These are phyloP conservation scores for Contarinia nasturtii DNA, from an alignment of 1,140 invertebrate species.

Conservation along the genomic window DNA sequence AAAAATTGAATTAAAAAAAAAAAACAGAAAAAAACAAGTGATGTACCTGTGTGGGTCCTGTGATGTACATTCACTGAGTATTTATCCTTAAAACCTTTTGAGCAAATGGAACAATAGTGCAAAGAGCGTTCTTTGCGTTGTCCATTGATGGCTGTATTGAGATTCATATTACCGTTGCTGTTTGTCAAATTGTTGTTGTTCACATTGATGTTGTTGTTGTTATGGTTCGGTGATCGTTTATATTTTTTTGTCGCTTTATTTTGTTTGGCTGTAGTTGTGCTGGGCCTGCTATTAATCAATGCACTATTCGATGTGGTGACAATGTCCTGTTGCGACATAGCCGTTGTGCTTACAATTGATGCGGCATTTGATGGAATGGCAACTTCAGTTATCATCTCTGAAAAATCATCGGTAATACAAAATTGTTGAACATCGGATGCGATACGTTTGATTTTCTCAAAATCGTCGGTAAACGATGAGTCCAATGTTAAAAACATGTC, in stretches of 20 bases:
- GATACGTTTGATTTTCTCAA: conserved; percentile 52
- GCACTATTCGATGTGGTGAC: conserved; percentile 16
- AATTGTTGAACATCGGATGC: conserved; percentile 52
- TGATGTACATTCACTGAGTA: conserved; percentile 87
- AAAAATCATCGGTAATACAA: conserved; percentile 32
- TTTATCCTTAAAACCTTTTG: conserved; percentile 84
- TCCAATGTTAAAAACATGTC: conserved; percentile 52
- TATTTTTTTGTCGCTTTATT: conserved; percentile 25
- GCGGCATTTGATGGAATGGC: conserved; percentile 25
- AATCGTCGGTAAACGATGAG: conserved; percentile 43
- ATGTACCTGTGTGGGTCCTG: conserved; percentile 59
- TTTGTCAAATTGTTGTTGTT: conserved; percentile 15
- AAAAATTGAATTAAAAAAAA: background rate
- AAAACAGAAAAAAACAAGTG: background rate
- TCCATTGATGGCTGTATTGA: conserved; percentile 25
- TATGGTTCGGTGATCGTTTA: conserved; percentile 22
- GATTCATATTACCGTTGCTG: conserved; percentile 23
- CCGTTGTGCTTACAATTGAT: conserved; percentile 10
- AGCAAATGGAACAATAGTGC: conserved; percentile 80
- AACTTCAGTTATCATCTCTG: conserved; percentile 26
- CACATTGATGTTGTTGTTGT: conserved; percentile 14
- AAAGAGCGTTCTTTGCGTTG: conserved; percentile 64
- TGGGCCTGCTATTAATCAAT: conserved; percentile 9
- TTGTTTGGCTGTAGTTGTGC: conserved; percentile 7
- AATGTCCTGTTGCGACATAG: conserved; percentile 14